A percentile compares a stretch with the other conserved stretches of the same genome.
phyloP scores from a whole-genome alignment of 2,113 vertebrate genomes.

The Callithrix jacchus region DNA sequence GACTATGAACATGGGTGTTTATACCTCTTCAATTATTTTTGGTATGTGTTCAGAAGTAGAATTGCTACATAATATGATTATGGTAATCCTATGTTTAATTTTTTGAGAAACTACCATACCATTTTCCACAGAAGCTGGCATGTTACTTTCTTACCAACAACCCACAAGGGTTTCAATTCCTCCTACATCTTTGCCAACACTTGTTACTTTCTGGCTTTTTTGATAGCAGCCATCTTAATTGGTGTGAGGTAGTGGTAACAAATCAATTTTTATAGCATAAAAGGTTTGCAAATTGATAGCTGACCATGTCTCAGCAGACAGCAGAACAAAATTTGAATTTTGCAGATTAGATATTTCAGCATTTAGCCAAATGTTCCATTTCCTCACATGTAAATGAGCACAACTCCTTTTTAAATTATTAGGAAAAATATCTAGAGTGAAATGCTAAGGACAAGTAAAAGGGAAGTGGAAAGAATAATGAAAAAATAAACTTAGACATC shows the following conservation, averaged over 20 bases:
- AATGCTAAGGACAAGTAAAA: background rate
- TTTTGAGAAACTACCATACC: background rate
- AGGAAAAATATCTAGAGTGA: background rate
- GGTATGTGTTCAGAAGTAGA: background rate
- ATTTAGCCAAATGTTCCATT: background rate
- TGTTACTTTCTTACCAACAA: background rate
- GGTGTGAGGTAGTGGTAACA: background rate
- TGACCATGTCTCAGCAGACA: background rate
- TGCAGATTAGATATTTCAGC: background rate
- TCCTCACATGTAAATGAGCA: background rate
- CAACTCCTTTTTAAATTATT: background rate
- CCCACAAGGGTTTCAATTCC: background rate
- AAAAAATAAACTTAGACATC: constrained; percentile 14
- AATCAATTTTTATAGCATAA: constrained; percentile 5
- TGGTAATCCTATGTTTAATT: background rate
- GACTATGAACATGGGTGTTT: background rate
- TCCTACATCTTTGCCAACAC: background rate
- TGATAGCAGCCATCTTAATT: background rate
- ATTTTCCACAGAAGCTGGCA: background rate
- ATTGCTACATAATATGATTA: background rate
- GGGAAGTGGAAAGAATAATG: background rate
- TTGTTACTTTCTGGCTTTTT: background rate
- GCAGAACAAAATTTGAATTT: background rate
- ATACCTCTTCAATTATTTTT: background rate
- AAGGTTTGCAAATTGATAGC: background rate